Base-by-base conservation (phyloP, 1,140 invertebrate genomes). In the Bombus cullumanus region DNA sequence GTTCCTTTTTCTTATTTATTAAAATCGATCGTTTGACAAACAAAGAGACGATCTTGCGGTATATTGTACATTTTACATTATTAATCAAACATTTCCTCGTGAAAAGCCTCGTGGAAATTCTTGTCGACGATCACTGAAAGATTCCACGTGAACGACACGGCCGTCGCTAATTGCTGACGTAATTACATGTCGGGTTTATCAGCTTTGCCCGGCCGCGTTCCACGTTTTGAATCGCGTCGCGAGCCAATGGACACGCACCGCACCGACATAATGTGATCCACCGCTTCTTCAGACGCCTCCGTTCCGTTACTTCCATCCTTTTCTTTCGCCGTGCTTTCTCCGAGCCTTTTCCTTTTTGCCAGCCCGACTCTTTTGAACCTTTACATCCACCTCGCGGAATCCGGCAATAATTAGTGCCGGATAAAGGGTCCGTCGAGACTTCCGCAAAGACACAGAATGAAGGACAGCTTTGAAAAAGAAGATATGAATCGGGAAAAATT, bases 401-500 rank as follows among this genome's bases (percentile, higher is more conserved):
- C 66, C 74, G 72, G 74, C 62, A 80, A 80, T 87, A 87, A 87
- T 87, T 85, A 81, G 62, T 80, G 62, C 72, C 47, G 37, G 22
- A 31, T 47, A 74, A 62, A 87, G 57, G 39, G 53, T 57, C 81
- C 53, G 68, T 62, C 15, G 43, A 78, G 75, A 68, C 18, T 84
- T 84, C 31, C 39, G 69, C 12, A 34, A 64, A 25, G 22, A 69
- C 25, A 28, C n/a, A 8, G 37, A 2, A 12, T 28, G 59, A 62
- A 12, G 28, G 59, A 62, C 28, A 62, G 59, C 28, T 28, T 43
- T 34, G 25, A 66, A 47, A 41, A 39, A 39, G 37, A 22, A n/a
- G 41, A 73, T 18, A 41, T 1, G 31, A 78, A 77, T 71, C 68
- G 47, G 37, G n/a, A 53, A 47, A 83, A 71, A n/a, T 80, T 47